Evolutionary conservation across 2,113 vertebrate species (phyloP).

Genomic region (Hipposideros armiger): DNA sequence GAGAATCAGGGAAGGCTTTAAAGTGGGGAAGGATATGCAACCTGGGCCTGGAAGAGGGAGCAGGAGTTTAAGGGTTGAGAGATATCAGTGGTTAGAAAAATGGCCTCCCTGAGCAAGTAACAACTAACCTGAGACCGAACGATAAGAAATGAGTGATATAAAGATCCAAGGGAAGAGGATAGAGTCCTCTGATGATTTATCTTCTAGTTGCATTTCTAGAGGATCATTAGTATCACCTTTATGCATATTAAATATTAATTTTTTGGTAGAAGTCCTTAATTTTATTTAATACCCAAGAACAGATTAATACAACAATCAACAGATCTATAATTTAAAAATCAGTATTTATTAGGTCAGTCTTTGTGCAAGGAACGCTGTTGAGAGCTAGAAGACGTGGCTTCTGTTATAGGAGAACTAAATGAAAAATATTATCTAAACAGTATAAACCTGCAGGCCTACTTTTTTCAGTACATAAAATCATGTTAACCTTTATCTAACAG

Average conservation of each 20-base stretch:
- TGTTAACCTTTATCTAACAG: background rate
- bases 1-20: background rate
- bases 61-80: background rate
- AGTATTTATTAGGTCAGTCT: background rate
- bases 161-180: background rate
- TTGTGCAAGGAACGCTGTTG: background rate
- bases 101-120: background rate
- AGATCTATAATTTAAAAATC: constrained; percentile 38
- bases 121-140: background rate
- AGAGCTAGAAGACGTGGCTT: background rate
- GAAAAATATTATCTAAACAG: constrained; percentile 9
- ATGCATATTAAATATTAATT: background rate
- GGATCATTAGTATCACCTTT: background rate
- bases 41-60: background rate
- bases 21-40: background rate
- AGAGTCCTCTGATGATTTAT: background rate
- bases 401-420: background rate
- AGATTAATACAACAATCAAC: background rate
- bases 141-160: background rate
- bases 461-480: constrained; percentile 31
- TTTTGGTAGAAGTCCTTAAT: constrained; percentile 14
- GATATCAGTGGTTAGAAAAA: background rate
- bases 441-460: background rate
- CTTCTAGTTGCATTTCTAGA: background rate
- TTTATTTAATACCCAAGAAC: constrained; percentile 41